Conservation (phyloP, 2,888 invertebrate genomes). For the Eledone cirrhosa region DNA sequence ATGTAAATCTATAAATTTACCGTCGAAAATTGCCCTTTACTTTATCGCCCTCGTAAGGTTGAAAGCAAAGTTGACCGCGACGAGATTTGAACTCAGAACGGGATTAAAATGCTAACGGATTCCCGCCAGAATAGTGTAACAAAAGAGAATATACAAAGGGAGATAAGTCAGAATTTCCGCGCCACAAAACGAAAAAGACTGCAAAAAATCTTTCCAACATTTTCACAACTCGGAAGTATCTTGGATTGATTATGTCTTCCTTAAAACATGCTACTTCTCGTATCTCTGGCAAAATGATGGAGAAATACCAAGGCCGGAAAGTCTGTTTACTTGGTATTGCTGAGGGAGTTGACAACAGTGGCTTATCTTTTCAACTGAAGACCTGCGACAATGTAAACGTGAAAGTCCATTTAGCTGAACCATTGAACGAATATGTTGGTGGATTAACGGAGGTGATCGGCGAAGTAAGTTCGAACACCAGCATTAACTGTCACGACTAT, state of each 20-base stretch:
- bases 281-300: slow-evolving; percentile 47
- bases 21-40: too few relatives aligned
- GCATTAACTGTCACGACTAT: slow-evolving; percentile 47
- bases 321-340: slow-evolving; percentile 53
- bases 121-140: too few relatives aligned
- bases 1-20: too few relatives aligned
- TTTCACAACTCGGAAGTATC: too few relatives aligned
- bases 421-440: slow-evolving; percentile 51
- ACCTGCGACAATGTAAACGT: slow-evolving; percentile 54
- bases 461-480: slow-evolving; percentile 41
- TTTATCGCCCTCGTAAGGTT: too few relatives aligned
- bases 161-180: too few relatives aligned
- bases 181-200: too few relatives aligned
- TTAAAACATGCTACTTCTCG: slow-evolving; percentile 35
- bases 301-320: slow-evolving; percentile 43
- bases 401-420: slow-evolving; percentile 49
- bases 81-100: too few relatives aligned
- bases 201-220: too few relatives aligned
- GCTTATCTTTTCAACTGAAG: slow-evolving; percentile 50
- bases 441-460: slow-evolving; percentile 56
- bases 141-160: too few relatives aligned
- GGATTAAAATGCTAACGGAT: too few relatives aligned
- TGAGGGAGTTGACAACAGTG: slow-evolving; percentile 54
- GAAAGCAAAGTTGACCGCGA: too few relatives aligned
- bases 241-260: not conserved